Percentiles rank a stretch among this genome's conserved stretches.
Evolutionary conservation across 2,888 invertebrate genomes (phyloP).

Genomic region (Hypercompe scribonia): DNA sequence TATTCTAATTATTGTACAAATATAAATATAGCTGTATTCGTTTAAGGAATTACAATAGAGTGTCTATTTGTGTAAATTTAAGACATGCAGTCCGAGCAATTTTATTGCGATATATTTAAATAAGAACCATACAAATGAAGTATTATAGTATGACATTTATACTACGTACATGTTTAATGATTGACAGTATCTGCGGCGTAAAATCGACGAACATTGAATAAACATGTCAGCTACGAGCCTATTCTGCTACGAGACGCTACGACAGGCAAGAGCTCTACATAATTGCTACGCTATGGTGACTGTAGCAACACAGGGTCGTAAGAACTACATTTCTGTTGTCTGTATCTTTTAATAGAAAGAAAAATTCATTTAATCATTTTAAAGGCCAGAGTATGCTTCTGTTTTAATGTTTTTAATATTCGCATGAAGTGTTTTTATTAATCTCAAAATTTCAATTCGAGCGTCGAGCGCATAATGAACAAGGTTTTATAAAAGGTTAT

Average conservation of each 20-base stretch:
- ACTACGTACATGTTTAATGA: neutral
- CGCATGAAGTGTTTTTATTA: neutral
- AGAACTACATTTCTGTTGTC: neutral
- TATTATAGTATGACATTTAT: no score
- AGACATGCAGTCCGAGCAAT: no score
- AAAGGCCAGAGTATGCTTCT: neutral
- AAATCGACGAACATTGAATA: neutral
- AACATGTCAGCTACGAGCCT: neutral
- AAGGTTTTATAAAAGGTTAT: no score
- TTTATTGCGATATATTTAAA: no score
- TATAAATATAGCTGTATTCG: neutral
- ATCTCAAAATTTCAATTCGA: neutral
- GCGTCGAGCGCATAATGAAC: no score
- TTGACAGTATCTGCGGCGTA: neutral
- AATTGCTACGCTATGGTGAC: conserved; percentile 2
- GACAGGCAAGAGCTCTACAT: neutral
- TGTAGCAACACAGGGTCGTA: neutral
- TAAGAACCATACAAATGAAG: no score
- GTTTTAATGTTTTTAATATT: neutral
- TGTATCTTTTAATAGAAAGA: neutral
- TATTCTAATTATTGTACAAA: neutral
- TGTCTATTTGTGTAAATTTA: no score
- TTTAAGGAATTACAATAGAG: neutral
- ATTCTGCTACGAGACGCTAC: neutral
- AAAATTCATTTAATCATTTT: neutral